phyloP scores from a whole-genome alignment of 2,888 invertebrate genomes.

The Drosophila putrida region DNA sequence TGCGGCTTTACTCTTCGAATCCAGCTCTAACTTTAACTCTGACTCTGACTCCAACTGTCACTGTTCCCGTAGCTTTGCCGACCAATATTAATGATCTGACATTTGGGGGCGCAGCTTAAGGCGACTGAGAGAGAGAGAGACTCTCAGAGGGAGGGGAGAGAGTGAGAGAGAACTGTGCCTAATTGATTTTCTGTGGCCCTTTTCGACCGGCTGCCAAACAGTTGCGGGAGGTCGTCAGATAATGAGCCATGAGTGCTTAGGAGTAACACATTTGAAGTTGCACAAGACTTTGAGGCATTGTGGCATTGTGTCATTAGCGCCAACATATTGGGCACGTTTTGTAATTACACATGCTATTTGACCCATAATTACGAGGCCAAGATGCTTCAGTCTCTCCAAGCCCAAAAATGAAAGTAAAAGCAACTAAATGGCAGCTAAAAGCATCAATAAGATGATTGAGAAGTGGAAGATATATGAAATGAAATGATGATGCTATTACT shows the following conservation, averaged over 20 bases:
- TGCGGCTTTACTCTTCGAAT: conserved; percentile 18
- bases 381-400: conserved; percentile 18
- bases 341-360: conserved; percentile 53
- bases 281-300: conserved; percentile 48
- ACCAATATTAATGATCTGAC: conserved; percentile 62
- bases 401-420: conserved; percentile 60
- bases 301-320: conserved; percentile 56
- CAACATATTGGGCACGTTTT: conserved; percentile 51
- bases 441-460: not conserved
- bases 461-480: too few species aligned
- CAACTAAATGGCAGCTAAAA: conserved; percentile 11
- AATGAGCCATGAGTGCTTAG: conserved; percentile 41
- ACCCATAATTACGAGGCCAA: conserved; percentile 43
- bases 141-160: not conserved
- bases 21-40: conserved; percentile 32
- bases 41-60: conserved; percentile 33
- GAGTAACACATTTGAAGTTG: conserved; percentile 47
- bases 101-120: conserved; percentile 56
- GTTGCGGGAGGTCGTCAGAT: conserved; percentile 54
- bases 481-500: too few species aligned
- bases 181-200: conserved; percentile 69
- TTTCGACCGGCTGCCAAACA: conserved; percentile 39
- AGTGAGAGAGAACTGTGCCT: conserved; percentile 49
- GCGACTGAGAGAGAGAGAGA: conserved; percentile 9
- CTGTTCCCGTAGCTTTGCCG: conserved; percentile 39